These are phyloP conservation scores for Liparis tanakae DNA, from an alignment of 2,797 vertebrate genomes.

Conservation along the genomic window DNA sequence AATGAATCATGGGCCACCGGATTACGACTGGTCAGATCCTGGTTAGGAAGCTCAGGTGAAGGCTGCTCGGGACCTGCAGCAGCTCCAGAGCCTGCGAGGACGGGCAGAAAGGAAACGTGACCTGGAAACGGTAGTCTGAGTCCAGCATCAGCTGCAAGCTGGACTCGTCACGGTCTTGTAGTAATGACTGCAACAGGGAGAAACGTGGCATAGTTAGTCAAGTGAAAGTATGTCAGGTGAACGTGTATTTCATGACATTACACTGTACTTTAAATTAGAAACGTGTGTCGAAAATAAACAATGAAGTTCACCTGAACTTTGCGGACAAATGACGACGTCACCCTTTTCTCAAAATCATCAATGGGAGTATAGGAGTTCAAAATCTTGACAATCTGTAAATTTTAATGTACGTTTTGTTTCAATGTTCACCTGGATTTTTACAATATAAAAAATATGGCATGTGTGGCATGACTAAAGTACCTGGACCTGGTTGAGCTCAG, in stretches of 20 bases:
- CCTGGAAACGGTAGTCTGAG: slow-evolving; percentile 93
- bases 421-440: background rate
- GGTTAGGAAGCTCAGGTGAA: slow-evolving; percentile 90
- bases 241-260: background rate
- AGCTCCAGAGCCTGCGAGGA: slow-evolving; percentile 92
- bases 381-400: slow-evolving; percentile 93
- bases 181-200: slow-evolving; percentile 84
- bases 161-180: slow-evolving; percentile 87
- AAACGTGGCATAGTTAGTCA: slow-evolving; percentile 21
- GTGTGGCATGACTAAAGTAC: slow-evolving; percentile 68
- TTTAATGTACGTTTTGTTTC: slow-evolving; percentile 17
- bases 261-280: background rate
- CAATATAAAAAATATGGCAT: background rate
- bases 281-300: background rate
- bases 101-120: slow-evolving; percentile 92
- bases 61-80: slow-evolving; percentile 93
- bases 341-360: slow-evolving; percentile 98
- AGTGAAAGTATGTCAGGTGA: background rate
- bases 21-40: slow-evolving; percentile 82
- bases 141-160: slow-evolving; percentile 91
- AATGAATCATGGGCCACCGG: background rate
- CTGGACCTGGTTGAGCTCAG: slow-evolving; percentile 91
- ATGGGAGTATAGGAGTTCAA: slow-evolving; percentile 98
- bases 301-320: slow-evolving; percentile 91
- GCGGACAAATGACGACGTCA: slow-evolving; percentile 93